Percentiles rank a stretch among this genome's conserved stretches.
These are phyloP conservation scores for Anoura caudifer DNA, from an alignment of 2,113 vertebrate species.

Conservation along the genomic window DNA sequence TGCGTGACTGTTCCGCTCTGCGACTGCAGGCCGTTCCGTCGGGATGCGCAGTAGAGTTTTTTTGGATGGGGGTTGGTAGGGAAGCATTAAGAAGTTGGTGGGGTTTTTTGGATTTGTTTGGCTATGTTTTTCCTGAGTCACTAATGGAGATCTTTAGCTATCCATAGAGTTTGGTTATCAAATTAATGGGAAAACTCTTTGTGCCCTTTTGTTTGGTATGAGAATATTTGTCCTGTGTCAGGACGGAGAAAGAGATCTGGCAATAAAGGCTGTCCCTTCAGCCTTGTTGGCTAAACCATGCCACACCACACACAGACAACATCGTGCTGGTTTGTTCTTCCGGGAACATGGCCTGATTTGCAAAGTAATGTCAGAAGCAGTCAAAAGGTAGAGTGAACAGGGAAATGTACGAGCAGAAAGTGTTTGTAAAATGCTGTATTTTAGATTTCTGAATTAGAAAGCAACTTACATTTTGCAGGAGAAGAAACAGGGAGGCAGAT, in stretches of 20 bases:
- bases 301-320: no score
- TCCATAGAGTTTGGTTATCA: neutral
- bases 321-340: neutral
- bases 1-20: neutral
- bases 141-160: neutral
- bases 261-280: neutral
- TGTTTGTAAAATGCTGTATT: neutral
- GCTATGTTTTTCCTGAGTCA: neutral
- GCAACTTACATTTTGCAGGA: neutral
- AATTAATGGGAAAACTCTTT: neutral
- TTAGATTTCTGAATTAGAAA: constrained; percentile 18
- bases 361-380: neutral
- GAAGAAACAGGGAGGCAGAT: neutral
- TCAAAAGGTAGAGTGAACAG: neutral
- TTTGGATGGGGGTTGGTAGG: neutral
- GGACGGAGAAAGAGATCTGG: neutral
- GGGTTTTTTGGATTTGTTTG: neutral
- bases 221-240: neutral
- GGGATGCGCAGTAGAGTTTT: neutral
- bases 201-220: neutral
- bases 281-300: neutral
- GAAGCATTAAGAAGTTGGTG: neutral
- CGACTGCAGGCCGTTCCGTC: neutral
- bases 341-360: neutral
- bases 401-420: neutral